Base-by-base conservation (phyloP, 2,888 invertebrate species). In the Rhagonycha fulva region DNA sequence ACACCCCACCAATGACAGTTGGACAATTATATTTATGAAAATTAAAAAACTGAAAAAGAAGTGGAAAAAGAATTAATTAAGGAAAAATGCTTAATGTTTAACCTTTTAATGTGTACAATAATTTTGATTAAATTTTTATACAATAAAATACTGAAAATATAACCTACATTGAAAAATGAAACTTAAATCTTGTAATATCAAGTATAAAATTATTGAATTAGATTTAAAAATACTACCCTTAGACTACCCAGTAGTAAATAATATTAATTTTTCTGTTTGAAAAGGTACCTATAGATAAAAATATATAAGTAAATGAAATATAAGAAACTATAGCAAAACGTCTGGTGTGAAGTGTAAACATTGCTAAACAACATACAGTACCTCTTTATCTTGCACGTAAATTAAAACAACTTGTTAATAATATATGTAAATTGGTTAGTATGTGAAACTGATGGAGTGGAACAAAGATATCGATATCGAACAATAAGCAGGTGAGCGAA, bases 391-490 rank as follows among this genome's bases (percentile, higher is more conserved):
- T 80, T 78, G 68, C 73, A 68, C 62, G 63, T 68, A 78, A 79
- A 69, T 72, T 69, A 76, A 68, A 76, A 79, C 76, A 75, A 79
- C 77, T 79, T 74, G 80, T 78, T 78, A 79, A 80, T 80, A 81
- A 80, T 77, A 78, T 81, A 80, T 81, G 81, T 76, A 80, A 79
- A 81, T 81, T 81, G 76, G 76, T 70, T 77, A 76, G 79, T 78
- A 81, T 78, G 77, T 77, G 78, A 75, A 79, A 78, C 76, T 78
- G 74, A 81, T 79, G 75, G 72, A 76, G 76, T 80, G 79, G 79
- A 80, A 79, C 80, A 81, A 78, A 78, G 76, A 72, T 79, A 76
- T 78, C 74, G 76, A 69, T 71, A 71, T 71, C 68, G 63, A 61
- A 71, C 75, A 66, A 24, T 28, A 62, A 73, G 70, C 77, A 77